These are phyloP conservation scores for Rhynchonycteris naso DNA, from an alignment of 2,797 vertebrate genomes.

Conservation along the genomic window DNA sequence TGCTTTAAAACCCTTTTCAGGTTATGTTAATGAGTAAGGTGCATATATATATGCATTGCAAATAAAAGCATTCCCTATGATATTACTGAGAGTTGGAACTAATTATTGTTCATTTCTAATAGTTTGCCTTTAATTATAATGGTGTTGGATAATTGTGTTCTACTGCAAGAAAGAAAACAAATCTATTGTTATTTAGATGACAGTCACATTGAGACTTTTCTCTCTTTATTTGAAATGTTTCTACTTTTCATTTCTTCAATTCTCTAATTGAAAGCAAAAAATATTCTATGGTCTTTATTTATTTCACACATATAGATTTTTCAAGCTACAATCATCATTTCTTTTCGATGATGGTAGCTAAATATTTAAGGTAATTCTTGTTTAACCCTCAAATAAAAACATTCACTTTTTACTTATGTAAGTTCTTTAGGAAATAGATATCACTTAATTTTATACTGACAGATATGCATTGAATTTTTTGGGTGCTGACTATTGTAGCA, in stretches of 20 bases:
- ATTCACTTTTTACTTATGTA: not conserved
- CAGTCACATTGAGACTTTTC: not conserved
- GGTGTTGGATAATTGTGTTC: not conserved
- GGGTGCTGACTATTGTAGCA: not conserved
- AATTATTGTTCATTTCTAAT: not conserved
- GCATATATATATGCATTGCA: not conserved
- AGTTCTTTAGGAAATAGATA: not conserved
- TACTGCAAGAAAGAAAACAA: not conserved
- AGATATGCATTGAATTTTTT: not conserved
- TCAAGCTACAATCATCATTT: not conserved
- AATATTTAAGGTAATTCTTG: not conserved
- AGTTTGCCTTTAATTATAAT: not conserved
- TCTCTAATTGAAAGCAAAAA: not conserved
- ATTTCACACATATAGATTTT: not conserved
- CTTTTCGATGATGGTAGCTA: not conserved
- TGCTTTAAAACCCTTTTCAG: not conserved
- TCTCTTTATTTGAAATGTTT: not conserved
- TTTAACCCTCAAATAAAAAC: not conserved
- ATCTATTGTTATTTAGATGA: not conserved
- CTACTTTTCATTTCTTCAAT: not conserved
- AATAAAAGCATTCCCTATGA: not conserved
- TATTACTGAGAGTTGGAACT: not conserved
- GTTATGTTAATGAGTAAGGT: not conserved
- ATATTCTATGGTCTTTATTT: not conserved
- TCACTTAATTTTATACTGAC: not conserved